A percentile compares a stretch with the other conserved stretches of the same genome.
Evolutionary conservation across 2,888 invertebrate genomes (phyloP).

Genomic region (Diarsia dahlii): DNA sequence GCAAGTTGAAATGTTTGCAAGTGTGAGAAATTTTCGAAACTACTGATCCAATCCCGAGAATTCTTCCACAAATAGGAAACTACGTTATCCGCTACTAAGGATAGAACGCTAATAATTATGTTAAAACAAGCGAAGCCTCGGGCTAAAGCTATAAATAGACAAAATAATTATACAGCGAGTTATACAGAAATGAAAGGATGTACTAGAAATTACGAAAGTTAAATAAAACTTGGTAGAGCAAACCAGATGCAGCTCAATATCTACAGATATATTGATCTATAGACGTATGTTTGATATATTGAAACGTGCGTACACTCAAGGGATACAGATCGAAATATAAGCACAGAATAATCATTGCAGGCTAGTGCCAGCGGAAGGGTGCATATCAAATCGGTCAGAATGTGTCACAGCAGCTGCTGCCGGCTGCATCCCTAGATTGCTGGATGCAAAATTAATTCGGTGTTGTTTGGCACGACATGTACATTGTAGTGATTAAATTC

Average conservation of each 20-base stretch:
- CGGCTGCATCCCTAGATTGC: constrained; percentile 85
- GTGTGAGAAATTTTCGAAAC: neutral
- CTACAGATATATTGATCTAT: neutral
- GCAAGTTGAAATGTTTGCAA: neutral
- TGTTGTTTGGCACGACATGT: constrained; percentile 70
- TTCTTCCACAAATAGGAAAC: neutral
- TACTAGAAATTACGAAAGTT: neutral
- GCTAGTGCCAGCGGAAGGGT: constrained; percentile 80
- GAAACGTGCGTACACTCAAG: neutral
- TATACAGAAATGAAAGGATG: neutral
- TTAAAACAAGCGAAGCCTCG: neutral
- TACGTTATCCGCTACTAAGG: neutral
- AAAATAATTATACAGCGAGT: neutral
- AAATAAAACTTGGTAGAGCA: neutral
- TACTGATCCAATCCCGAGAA: neutral
- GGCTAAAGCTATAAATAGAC: neutral
- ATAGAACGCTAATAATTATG: neutral
- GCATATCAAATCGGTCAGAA: constrained; percentile 87
- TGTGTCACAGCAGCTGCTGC: constrained; percentile 82
- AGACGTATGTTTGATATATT: neutral
- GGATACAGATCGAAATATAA: constrained; percentile 49
- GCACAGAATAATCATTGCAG: constrained; percentile 63
- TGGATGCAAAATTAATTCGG: constrained; percentile 85
- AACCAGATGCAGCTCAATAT: neutral
- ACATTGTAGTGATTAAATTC: constrained; percentile 62